phyloP scores from a whole-genome alignment of 2,888 invertebrate genomes.

The Gibbula magus region DNA sequence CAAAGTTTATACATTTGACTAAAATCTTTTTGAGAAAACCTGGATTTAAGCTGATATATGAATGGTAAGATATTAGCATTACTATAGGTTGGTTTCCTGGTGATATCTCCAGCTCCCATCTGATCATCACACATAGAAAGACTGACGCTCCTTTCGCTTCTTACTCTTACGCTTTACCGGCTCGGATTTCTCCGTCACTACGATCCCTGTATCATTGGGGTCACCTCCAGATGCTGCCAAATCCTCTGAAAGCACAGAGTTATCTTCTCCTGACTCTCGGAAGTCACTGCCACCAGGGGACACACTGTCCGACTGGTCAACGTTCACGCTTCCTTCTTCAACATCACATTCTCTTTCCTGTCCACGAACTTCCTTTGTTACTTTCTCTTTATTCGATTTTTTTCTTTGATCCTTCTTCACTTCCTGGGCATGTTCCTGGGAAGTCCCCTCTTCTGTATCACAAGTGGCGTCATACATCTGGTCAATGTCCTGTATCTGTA shows the following conservation, averaged over 20 bases:
- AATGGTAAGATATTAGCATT: no score
- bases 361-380: not conserved
- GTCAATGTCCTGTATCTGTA: constrained; percentile 32
- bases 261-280: not conserved
- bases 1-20: no score
- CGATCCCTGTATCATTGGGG: not conserved
- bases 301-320: no score
- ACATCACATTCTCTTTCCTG: not conserved
- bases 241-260: not conserved
- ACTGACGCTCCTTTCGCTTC: not conserved
- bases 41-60: no score
- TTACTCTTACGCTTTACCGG: not conserved
- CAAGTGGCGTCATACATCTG: not conserved
- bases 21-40: no score
- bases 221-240: not conserved
- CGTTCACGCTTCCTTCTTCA: not conserved
- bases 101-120: not conserved
- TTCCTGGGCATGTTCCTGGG: not conserved
- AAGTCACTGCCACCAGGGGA: no score
- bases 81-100: no score
- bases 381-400: not conserved
- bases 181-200: not conserved
- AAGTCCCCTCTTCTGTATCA: not conserved
- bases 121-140: not conserved
- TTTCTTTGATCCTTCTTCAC: not conserved